Percentiles rank a stretch among this genome's conserved stretches.
These are phyloP conservation scores for Elephas maximus DNA, from an alignment of 2,113 vertebrate genomes.

Conservation along the genomic window DNA sequence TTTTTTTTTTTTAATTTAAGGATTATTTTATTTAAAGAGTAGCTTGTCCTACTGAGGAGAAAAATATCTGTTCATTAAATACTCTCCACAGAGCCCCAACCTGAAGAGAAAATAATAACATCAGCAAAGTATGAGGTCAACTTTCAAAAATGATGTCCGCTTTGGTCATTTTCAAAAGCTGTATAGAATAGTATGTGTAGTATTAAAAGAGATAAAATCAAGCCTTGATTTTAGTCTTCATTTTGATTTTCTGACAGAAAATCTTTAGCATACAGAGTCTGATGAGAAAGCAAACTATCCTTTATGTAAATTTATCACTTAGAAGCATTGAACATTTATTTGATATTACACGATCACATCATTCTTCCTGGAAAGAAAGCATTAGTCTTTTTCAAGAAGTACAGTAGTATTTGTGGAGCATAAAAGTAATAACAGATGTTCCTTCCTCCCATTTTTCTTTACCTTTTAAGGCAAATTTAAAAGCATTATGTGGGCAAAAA, in stretches of 20 bases:
- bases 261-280: constrained; percentile 75
- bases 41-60: constrained; percentile 42
- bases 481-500: constrained; percentile 60
- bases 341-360: constrained; percentile 64
- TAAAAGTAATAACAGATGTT: not conserved
- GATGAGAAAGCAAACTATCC: constrained; percentile 73
- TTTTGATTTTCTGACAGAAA: constrained; percentile 85
- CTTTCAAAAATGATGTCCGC: not conserved
- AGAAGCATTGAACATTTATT: constrained; percentile 55
- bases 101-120: constrained; percentile 78
- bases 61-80: constrained; percentile 66
- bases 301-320: constrained; percentile 78
- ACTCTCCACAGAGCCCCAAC: constrained; percentile 68
- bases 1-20: constrained; percentile 37
- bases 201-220: constrained; percentile 78
- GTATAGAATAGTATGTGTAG: constrained; percentile 50
- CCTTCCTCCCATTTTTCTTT: not conserved
- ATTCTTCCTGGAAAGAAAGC: not conserved
- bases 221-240: constrained; percentile 72
- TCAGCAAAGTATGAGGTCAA: constrained; percentile 70
- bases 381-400: not conserved
- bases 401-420: not conserved
- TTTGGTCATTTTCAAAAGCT: constrained; percentile 78
- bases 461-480: constrained; percentile 30
- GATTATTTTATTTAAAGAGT: constrained; percentile 77